Base-by-base conservation (phyloP, 2,888 invertebrate species). In the Meiosimyza platycephala region DNA sequence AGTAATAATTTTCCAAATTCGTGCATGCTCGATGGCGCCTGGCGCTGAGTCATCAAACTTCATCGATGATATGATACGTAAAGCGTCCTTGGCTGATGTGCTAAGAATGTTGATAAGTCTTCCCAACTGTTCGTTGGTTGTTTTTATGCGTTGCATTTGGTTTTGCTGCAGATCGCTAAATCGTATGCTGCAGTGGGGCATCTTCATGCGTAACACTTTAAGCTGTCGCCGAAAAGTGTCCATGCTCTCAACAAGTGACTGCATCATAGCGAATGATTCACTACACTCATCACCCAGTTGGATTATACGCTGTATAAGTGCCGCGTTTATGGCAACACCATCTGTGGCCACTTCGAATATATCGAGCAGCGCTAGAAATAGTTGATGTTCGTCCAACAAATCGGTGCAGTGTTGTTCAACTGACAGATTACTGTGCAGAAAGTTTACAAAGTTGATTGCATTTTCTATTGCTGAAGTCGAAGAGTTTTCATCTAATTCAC, bases 401-500 rank as follows among this genome's bases (percentile, higher is more conserved):
- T 89, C 89, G 9, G 81, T 89, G 5, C 86, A 82, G 1, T 90
- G 90, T 76, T 97, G 90, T 28, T 97, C 89, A 47, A 94, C 89
- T 54, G 94, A 92, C 0, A 95, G 89, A 18, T 94, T 92, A 0
- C 92, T 91, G 87, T 94, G 95, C 89, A 95, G 91, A 4, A 93
- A 94, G 80, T 93, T 91, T 81, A 97, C 94, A 85, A 96, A 97
- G 55, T 89, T 89, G 79, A 95, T 92, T 80, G 94, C 93, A 71
- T 95, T 94, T 82, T 97, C 97, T 72, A 98, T 80, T 85, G 90
- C 89, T 48, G 98, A 98, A 13, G 95, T 90, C 0, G 94, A 91
- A 62, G 96, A 93, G 87, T 98, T 98, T 88, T 99, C 99, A 85
- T 99, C 99, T 69, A 99, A 88, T 85, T 97, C 95, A 85, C 96